Base-by-base conservation (phyloP, 2,113 vertebrate species). In the Catharus bicknelli region DNA sequence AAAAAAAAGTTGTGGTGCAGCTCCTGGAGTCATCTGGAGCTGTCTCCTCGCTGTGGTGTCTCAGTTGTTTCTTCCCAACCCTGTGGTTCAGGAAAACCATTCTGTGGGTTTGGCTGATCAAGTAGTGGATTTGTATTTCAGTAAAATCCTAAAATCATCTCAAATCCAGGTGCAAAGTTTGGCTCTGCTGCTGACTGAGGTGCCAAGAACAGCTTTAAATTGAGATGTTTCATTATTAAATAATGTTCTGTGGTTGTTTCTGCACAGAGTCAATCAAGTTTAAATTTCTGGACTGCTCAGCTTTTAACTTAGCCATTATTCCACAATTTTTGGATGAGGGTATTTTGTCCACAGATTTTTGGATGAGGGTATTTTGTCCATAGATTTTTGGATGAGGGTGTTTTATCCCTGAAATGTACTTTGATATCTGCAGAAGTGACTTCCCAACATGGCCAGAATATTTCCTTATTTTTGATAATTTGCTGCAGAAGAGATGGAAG, bases 21-120 rank as follows among this genome's bases (percentile, higher is more conserved):
- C 30, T 78, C 38, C 40, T 47, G 62, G 23, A 40, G 34, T 32
- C 47, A 5, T 1, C 43, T 48, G 8, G 20, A 29, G 32, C 15
- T 57, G 23, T 6, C 25, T 13, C 13, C 1, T 50, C 36, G 2
- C 19, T 72, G 29, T 27, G 0, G 0, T 4, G 34, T 48, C 19
- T 3, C 36, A 0, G 4, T 29, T 75, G 34, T 57, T 54, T 29
- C 7, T 40, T 36, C n/a, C 27, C n/a, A 6, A 5, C 12, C 18
- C 38, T 59, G 25, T 64, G n/a, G 21, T 45, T 7, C 47, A 38
- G 59, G 58, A 38, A 34, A 43, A 69, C 3, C 3, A 0, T 43
- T 67, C 7, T 40, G 16, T 70, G 62, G 23, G 0, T 72, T 43
- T 36, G 34, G 48, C 21, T 68, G 66, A n/a, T 47, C 1, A 0